A percentile compares a stretch with the other conserved stretches of the same genome.
Conservation (phyloP, 1,140 invertebrate genomes). For the Lepidurus arcticus region DNA sequence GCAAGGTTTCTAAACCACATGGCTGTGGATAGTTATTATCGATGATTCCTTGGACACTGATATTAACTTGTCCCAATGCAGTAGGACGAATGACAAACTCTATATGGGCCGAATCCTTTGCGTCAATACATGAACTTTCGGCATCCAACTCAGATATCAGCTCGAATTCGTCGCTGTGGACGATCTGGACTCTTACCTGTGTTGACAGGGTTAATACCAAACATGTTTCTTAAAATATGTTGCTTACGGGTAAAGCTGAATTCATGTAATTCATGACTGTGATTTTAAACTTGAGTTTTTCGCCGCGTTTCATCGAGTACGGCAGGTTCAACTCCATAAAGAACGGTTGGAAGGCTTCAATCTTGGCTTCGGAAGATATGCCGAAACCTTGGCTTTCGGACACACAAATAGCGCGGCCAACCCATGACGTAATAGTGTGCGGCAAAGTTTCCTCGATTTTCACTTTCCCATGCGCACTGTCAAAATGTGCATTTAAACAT, state of each 20-base stretch:
- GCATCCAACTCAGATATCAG: slow-evolving; percentile 39
- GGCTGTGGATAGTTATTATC: slow-evolving; percentile 46
- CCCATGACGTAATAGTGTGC: slow-evolving; percentile 69
- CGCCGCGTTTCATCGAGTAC: slow-evolving; percentile 62
- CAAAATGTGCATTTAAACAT: slow-evolving; percentile 36
- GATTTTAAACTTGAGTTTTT: slow-evolving; percentile 60
- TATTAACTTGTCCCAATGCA: slow-evolving; percentile 52
- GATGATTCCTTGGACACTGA: slow-evolving; percentile 54
- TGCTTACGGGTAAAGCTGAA: slow-evolving; percentile 55
- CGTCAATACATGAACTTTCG: slow-evolving; percentile 43
- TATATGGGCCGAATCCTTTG: slow-evolving; percentile 47
- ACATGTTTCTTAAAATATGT: slow-evolving; percentile 27
- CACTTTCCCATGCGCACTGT: slow-evolving; percentile 51
- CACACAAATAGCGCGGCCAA: slow-evolving; percentile 62
- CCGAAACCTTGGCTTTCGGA: slow-evolving; percentile 58
- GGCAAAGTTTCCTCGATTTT: slow-evolving; percentile 53
- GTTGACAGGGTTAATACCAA: slow-evolving; percentile 32
- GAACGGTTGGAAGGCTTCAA: slow-evolving; percentile 64
- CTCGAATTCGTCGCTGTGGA: slow-evolving; percentile 47
- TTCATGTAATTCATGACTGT: slow-evolving; percentile 67
- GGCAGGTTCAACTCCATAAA: slow-evolving; percentile 65
- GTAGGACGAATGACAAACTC: slow-evolving; percentile 50
- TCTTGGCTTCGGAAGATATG: slow-evolving; percentile 51
- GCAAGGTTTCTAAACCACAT: slow-evolving; percentile 49
- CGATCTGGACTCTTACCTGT: slow-evolving; percentile 52